Percentiles rank a stretch among this genome's conserved stretches.
These are phyloP conservation scores for Trachelus troglodyta DNA, from an alignment of 2,888 invertebrate species.

Conservation along the genomic window DNA sequence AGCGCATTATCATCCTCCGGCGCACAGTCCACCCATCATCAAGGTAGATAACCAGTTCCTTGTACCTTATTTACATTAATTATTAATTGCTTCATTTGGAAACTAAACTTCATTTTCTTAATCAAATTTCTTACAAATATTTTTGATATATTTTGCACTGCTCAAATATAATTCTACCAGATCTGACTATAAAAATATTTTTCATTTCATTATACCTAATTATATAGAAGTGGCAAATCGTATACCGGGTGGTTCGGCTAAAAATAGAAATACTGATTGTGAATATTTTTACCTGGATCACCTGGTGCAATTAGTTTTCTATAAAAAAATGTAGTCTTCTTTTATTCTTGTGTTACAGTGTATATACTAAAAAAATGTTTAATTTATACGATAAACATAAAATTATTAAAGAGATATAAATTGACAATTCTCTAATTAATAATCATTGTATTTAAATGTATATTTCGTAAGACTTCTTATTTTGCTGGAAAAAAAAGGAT, in stretches of 20 bases:
- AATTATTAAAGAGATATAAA: too few relatives aligned
- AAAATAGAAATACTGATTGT: neutral
- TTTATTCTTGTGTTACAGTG: neutral
- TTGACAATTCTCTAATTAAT: too few relatives aligned
- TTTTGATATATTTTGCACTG: neutral
- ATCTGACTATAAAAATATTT: neutral
- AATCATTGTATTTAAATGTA: too few relatives aligned
- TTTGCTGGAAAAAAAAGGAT: too few relatives aligned
- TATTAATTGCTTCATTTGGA: neutral
- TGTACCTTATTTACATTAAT: neutral
- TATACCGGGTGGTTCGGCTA: too few relatives aligned
- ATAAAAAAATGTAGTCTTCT: neutral
- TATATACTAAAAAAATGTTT: too few relatives aligned
- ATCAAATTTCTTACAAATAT: neutral
- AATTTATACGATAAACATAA: too few relatives aligned
- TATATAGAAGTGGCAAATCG: too few relatives aligned
- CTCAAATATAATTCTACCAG: neutral
- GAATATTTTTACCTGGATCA: neutral
- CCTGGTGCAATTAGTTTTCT: neutral
- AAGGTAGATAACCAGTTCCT: conserved; percentile 45
- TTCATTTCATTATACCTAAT: too few relatives aligned
- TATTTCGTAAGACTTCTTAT: too few relatives aligned
- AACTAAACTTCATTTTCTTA: too few relatives aligned
- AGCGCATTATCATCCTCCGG: conserved; percentile 56
- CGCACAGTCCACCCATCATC: conserved; percentile 60